Evolutionary conservation across 2,888 invertebrate species (phyloP), one percentile per base, ranked within the genome.

Genomic region (Lumbricus terrestris): DNA sequence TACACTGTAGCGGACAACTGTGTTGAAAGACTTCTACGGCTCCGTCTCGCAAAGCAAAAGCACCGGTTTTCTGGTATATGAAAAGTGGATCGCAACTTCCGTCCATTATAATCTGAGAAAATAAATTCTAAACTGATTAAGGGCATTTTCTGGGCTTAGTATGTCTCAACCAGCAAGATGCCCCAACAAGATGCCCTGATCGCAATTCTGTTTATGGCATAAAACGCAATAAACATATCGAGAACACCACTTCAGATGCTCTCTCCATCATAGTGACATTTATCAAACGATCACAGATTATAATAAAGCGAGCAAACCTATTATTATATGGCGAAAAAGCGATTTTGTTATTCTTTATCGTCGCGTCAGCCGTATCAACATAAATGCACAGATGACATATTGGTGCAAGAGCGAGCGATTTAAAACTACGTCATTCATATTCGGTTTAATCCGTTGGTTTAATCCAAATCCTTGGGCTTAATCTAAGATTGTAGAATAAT

Each of bases 341-440:
- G 69, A n/a, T 69, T 69, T 69, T 69, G n/a, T 69, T 69, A 69
- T 69, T 69, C 69, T 69, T 69, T 69, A 69, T 69, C 69, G 69
- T 69, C 69, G 69, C 69, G 13, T 69, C n/a, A 69, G n/a, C n/a
- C 69, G n/a, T 69, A 69, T 69, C 69, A 69, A 69, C 69, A 69
- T 69, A 69, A 69, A 69, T 1, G 69, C 69, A 69, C 69, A 69
- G 69, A 69, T 69, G 69, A 69, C 11, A 69, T 29, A 69, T 69
- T n/a, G n/a, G 0, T n/a, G 13, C 11, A 8, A 69, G 69, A 69
- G 69, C 69, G 0, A n/a, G 23, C 47, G 47, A 18, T 20, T 47
- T 23, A 20, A 20, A n/a, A 69, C n/a, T 47, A n/a, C 69, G 69
- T 69, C 69, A 69, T 69, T 69, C 69, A 69, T 16, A n/a, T 47